Base-by-base conservation (phyloP, 2,888 invertebrate species). In the Ophion obscuratus region DNA sequence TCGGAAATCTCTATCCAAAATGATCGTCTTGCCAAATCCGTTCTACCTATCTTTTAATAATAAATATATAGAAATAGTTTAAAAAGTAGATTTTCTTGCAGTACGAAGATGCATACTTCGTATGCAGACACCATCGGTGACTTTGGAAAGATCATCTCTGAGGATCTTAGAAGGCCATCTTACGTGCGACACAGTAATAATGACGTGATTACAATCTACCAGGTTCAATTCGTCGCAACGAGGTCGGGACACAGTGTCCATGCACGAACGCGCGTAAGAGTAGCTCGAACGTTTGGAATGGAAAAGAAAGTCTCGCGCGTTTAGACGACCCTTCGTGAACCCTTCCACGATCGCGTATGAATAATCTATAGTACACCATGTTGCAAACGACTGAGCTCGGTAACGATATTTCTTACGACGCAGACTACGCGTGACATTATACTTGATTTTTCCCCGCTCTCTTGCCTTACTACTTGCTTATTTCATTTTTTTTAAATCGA, bases 191-290 rank as follows among this genome's bases (percentile, higher is more conserved):
- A 14, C 47, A 47, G 11, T 14, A 14, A 53, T 14, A 17, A 4
- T 17, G 53, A 20, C 17, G n/a, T 62, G 44, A 68, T 78, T 74
- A 78, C 17, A 36, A 44, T 36, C 47, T 9, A 20, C 67, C 5
- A 27, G 44, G 67, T 64, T 83, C 40, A 61, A 74, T 67, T 67
- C 31, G 11, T 74, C 36, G 78, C 67, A 74, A 79, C 53, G n/a
- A 24, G 31, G 31, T 67, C 53, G 53, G 53, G 53, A 17, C 17
- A 17, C 47, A 24, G 61, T 14, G 57, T 64, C 40, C 44, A n/a
- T n/a, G 70, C 47, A 36, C 31, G 27, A 77, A 44, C 6, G 57
- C 44, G 36, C 7, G 2, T 10, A 20, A 44, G 20, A 62, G 44
- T 40, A 47, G 9, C 27, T 44, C 44, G 3, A 62, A 24, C 44